Percentiles rank a stretch among this genome's conserved stretches.
These are phyloP conservation scores for Leptura quadrifasciata DNA, from an alignment of 2,888 invertebrate species.

Conservation along the genomic window DNA sequence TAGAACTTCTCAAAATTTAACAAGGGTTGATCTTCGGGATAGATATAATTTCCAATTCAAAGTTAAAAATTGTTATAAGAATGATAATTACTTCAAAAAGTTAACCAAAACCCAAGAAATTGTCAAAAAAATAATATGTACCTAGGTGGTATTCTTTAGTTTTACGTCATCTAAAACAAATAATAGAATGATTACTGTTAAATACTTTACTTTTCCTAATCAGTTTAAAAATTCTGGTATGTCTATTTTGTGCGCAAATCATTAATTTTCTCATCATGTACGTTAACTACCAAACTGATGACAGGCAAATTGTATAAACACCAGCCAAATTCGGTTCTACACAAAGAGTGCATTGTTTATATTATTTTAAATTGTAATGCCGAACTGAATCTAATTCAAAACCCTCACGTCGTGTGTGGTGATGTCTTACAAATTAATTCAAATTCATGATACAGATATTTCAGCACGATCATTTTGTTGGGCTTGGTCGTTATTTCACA, in stretches of 20 bases:
- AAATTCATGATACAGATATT: slow-evolving; percentile 50
- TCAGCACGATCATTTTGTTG: slow-evolving; percentile 42
- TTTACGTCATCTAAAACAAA: too few relatives aligned
- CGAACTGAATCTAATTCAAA: slow-evolving; percentile 52
- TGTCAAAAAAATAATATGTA: too few relatives aligned
- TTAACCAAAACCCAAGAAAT: too few relatives aligned
- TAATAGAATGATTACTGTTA: too few relatives aligned
- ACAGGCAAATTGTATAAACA: neutral
- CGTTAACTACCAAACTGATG: neutral
- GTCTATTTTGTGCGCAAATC: neutral
- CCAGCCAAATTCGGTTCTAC: neutral
- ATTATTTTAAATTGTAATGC: slow-evolving; percentile 43
- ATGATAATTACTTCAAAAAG: too few relatives aligned
- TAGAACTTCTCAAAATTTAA: too few relatives aligned
- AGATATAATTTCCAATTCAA: too few relatives aligned
- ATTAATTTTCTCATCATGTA: neutral
- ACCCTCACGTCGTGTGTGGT: slow-evolving; percentile 51
- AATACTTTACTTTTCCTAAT: too few relatives aligned
- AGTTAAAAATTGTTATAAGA: too few relatives aligned
- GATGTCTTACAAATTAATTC: slow-evolving; percentile 37
- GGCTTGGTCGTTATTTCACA: slow-evolving; percentile 1
- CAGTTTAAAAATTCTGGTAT: too few relatives aligned
- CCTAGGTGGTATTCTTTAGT: too few relatives aligned
- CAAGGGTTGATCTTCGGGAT: too few relatives aligned
- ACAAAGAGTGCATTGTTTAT: slow-evolving; percentile 14